Conservation (phyloP, 2,113 vertebrate genomes). For the Sturnus vulgaris region DNA sequence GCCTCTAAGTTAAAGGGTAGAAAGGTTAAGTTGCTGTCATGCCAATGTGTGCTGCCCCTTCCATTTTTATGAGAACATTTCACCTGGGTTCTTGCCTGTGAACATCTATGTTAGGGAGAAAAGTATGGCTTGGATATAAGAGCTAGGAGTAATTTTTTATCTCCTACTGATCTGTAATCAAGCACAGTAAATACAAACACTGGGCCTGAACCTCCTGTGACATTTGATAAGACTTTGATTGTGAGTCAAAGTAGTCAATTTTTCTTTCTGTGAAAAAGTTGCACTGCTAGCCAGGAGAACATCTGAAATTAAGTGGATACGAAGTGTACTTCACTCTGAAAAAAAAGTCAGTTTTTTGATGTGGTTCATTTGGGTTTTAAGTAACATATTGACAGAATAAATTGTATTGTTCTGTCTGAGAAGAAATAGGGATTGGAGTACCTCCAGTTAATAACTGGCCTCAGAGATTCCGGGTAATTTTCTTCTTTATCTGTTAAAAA, state of each 20-base stretch:
- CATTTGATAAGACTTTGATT: slow-evolving; percentile 14
- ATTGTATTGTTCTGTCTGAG: neutral
- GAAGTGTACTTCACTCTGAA: neutral
- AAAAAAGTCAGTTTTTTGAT: neutral
- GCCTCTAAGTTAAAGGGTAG: slow-evolving; percentile 39
- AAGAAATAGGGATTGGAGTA: neutral
- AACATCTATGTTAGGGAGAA: neutral
- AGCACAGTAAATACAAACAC: neutral
- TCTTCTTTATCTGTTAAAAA: neutral
- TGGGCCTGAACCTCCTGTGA: neutral
- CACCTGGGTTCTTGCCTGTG: neutral
- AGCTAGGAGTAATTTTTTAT: neutral
- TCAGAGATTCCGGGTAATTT: neutral
- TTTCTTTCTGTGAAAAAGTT: neutral
- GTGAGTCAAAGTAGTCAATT: neutral
- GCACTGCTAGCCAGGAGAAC: neutral
- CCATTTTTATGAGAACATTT: slow-evolving; percentile 29
- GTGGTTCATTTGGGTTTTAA: slow-evolving; percentile 23
- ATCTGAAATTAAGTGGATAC: slow-evolving; percentile 30
- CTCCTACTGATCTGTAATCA: slow-evolving; percentile 36
- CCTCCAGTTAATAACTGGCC: neutral
- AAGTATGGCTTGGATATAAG: slow-evolving; percentile 8
- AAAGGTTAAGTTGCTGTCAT: slow-evolving; percentile 25
- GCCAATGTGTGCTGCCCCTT: neutral
- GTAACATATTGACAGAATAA: slow-evolving; percentile 1